Evolutionary conservation across 1,140 invertebrate species (phyloP).

Genomic region (Drosophila tropicalis): DNA sequence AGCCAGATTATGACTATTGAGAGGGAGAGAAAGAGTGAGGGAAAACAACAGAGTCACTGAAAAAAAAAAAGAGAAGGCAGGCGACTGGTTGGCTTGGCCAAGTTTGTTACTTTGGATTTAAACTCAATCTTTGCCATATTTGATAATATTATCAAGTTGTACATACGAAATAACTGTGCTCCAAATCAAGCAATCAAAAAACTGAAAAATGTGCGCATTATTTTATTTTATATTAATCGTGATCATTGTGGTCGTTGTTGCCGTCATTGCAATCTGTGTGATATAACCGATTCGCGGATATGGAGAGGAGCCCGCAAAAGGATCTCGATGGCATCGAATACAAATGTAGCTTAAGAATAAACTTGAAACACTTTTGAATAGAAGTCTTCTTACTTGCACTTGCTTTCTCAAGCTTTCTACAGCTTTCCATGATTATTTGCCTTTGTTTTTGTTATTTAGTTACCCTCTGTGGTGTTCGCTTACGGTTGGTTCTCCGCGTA

Average conservation of each 20-base stretch:
- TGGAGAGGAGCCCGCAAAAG: too few species aligned
- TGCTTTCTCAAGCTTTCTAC: too few species aligned
- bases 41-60: neutral
- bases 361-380: neutral
- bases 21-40: too few species aligned
- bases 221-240: constrained; percentile 33
- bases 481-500: neutral
- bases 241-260: neutral
- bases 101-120: too few species aligned
- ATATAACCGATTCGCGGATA: too few species aligned
- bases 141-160: neutral
- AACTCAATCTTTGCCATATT: too few species aligned
- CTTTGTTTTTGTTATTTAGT: too few species aligned
- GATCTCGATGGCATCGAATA: neutral
- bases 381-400: too few species aligned
- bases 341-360: neutral
- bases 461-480: neutral
- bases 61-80: neutral
- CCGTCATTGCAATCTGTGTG: neutral
- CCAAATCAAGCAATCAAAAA: neutral
- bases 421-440: too few species aligned
- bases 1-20: constrained; percentile 3
- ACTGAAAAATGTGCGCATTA: constrained; percentile 29
- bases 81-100: too few species aligned
- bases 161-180: too few species aligned